Evolutionary conservation across 2,888 invertebrate species (phyloP).

Genomic region (Agapetus fuscipes): DNA sequence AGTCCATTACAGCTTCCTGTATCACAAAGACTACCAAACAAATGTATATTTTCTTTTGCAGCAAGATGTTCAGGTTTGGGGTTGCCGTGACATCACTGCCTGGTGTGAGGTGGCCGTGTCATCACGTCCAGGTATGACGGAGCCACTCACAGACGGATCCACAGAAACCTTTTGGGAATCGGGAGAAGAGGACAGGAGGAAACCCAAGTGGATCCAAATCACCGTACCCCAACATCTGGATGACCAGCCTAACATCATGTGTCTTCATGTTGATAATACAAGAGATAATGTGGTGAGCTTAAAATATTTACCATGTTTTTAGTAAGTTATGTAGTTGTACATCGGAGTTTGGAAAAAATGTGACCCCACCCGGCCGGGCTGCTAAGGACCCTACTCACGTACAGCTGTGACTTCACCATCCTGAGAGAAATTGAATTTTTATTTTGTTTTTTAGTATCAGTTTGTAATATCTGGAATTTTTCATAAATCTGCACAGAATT

Average conservation of each 20-base stretch:
- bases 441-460: too few relatives aligned
- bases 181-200: slow-evolving; percentile 92
- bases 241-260: slow-evolving; percentile 62
- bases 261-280: slow-evolving; percentile 90
- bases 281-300: slow-evolving; percentile 72
- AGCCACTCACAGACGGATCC: slow-evolving; percentile 84
- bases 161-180: slow-evolving; percentile 99
- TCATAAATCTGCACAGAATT: too few relatives aligned
- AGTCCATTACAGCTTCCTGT: not conserved
- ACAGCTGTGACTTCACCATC: too few relatives aligned
- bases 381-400: too few relatives aligned
- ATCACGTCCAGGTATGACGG: slow-evolving; percentile 89
- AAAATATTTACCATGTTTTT: too few relatives aligned
- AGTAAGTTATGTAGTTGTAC: too few relatives aligned
- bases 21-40: not conserved
- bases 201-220: slow-evolving; percentile 76
- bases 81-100: slow-evolving; percentile 63
- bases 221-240: slow-evolving; percentile 46
- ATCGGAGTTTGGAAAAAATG: not conserved
- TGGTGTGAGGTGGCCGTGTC: slow-evolving; percentile 78
- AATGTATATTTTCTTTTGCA: slow-evolving; percentile 20
- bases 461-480: too few relatives aligned
- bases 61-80: slow-evolving; percentile 49
- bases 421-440: too few relatives aligned
- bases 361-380: not conserved